A percentile compares a stretch with the other conserved stretches of the same genome.
Conservation (phyloP, 1,140 invertebrate genomes). For the Phthorimaea operculella region DNA sequence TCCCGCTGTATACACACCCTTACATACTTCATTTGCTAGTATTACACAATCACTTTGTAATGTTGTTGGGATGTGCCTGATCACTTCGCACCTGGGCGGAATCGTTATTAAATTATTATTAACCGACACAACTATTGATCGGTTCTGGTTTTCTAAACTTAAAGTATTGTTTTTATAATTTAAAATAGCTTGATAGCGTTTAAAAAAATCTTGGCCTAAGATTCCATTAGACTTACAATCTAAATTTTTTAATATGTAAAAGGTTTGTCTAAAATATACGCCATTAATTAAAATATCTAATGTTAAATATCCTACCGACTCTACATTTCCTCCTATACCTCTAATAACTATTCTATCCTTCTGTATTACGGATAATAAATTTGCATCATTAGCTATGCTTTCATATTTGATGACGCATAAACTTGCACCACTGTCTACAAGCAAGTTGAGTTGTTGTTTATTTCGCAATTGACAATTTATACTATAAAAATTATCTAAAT, state of each 20-base stretch:
- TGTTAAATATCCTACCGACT: not conserved
- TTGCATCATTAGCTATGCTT: too few relatives aligned
- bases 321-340: conserved; percentile 1
- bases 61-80: not conserved
- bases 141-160: not conserved
- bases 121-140: not conserved
- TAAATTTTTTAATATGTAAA: not conserved
- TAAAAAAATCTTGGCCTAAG: not conserved
- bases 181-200: not conserved
- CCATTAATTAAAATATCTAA: not conserved
- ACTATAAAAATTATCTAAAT: too few relatives aligned
- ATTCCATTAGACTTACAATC: not conserved
- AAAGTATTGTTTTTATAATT: not conserved
- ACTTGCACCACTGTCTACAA: too few relatives aligned
- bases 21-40: not conserved
- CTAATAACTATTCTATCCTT: not conserved
- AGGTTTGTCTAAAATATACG: not conserved
- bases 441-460: too few relatives aligned
- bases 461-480: too few relatives aligned
- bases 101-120: not conserved
- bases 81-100: not conserved
- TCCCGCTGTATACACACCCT: not conserved
- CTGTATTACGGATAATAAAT: not conserved
- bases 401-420: too few relatives aligned
- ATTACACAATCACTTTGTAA: not conserved